Conservation (phyloP, 1,140 invertebrate genomes). For the Prorops nasuta region DNA sequence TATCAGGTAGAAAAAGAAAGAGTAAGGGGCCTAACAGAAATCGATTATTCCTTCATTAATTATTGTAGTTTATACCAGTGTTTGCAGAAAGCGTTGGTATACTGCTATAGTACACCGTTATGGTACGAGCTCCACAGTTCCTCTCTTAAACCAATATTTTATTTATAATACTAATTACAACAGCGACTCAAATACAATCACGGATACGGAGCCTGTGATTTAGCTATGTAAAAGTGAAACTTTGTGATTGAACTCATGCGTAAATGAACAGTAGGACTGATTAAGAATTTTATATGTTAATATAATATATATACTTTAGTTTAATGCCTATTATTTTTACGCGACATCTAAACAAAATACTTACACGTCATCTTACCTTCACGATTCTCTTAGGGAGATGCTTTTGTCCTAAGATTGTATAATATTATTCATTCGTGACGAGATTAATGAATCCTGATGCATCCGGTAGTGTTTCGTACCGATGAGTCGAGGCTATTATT, state of each 20-base stretch:
- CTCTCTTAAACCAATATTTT: conserved; percentile 44
- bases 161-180: conserved; percentile 28
- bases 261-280: too few relatives aligned
- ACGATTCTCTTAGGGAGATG: too few relatives aligned
- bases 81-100: too few relatives aligned
- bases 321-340: conserved; percentile 35
- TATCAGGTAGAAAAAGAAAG: too few relatives aligned
- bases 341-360: conserved; percentile 16
- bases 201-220: conserved; percentile 29
- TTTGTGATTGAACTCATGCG: too few relatives aligned
- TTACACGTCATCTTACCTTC: too few relatives aligned
- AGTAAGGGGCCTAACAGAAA: too few relatives aligned
- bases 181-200: conserved; percentile 24
- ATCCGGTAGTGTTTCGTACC: too few relatives aligned
- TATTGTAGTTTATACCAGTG: too few relatives aligned
- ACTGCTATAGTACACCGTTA: too few relatives aligned
- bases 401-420: background rate
- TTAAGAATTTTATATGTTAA: too few relatives aligned
- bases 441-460: background rate
- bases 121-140: conserved; percentile 44
- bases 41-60: too few relatives aligned
- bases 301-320: conserved; percentile 41
- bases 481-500: conserved; percentile 54
- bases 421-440: background rate
- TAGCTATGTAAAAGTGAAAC: conserved; percentile 24